A percentile compares a stretch with the other conserved stretches of the same genome.
phyloP scores from a whole-genome alignment of 2,888 invertebrate species.

The Drosophila greeni region DNA sequence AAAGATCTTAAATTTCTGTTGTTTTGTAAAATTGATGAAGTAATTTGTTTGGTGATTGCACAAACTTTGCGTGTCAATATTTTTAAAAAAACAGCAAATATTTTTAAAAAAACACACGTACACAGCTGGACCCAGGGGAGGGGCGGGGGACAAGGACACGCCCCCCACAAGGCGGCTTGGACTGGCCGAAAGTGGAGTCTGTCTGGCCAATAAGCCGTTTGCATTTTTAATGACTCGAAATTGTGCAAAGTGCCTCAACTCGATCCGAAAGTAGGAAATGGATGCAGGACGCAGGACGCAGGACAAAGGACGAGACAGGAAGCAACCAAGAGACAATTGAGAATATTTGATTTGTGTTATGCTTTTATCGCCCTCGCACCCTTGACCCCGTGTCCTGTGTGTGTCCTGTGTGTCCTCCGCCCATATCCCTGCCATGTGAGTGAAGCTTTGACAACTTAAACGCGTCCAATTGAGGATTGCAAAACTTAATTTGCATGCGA shows the following conservation, averaged over 20 bases:
- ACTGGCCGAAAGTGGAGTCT: slow-evolving; percentile 24
- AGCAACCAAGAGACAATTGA: slow-evolving; percentile 23
- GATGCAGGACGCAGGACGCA: background rate
- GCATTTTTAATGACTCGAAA: slow-evolving; percentile 59
- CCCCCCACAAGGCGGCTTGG: slow-evolving; percentile 1
- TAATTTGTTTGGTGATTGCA: slow-evolving; percentile 73
- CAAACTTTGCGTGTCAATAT: slow-evolving; percentile 73
- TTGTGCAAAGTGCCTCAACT: slow-evolving; percentile 52
- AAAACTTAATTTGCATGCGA: slow-evolving; percentile 31
- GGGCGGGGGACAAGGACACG: slow-evolving; percentile 26
- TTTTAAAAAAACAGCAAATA: slow-evolving; percentile 59
- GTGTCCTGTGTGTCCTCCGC: background rate
- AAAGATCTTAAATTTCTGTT: slow-evolving; percentile 71
- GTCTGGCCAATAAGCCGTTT: slow-evolving; percentile 53
- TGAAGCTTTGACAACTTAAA: slow-evolving; percentile 35
- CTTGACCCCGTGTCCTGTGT: slow-evolving; percentile 16
- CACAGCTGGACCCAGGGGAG: slow-evolving; percentile 10
- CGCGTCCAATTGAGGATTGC: slow-evolving; percentile 31
- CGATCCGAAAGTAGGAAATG: slow-evolving; percentile 12
- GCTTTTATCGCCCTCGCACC: slow-evolving; percentile 35
- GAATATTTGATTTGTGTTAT: slow-evolving; percentile 40
- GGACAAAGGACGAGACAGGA: background rate
- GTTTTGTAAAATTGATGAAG: slow-evolving; percentile 73
- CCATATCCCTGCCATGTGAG: slow-evolving; percentile 3
- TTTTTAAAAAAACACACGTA: slow-evolving; percentile 11